Conservation (phyloP, 2,113 vertebrate genomes). For the Sakesphorus luctuosus region DNA sequence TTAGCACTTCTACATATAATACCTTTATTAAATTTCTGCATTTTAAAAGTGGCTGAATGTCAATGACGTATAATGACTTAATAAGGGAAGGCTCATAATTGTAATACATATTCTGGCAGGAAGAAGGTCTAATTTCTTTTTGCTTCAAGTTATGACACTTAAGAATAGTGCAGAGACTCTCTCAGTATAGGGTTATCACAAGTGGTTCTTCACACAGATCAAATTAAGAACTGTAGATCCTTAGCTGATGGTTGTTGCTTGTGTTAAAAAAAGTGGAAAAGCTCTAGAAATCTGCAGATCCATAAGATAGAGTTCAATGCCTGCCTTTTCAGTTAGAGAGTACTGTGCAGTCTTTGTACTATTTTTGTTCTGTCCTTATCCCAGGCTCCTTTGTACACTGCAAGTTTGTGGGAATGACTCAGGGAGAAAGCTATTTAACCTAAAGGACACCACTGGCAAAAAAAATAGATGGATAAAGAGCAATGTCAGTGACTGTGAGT, state of each 20-base stretch:
- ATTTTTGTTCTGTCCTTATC: slow-evolving; percentile 61
- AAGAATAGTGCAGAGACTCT: not conserved
- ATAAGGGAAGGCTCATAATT: not conserved
- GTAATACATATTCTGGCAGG: not conserved
- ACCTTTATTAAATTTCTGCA: not conserved
- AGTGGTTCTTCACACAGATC: not conserved
- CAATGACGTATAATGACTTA: not conserved
- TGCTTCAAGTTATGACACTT: not conserved
- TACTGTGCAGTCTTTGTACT: slow-evolving; percentile 66
- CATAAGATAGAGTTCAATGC: not conserved
- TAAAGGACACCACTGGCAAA: slow-evolving; percentile 54
- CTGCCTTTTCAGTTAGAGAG: slow-evolving; percentile 28
- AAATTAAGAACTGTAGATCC: not conserved
- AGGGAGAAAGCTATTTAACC: slow-evolving; percentile 71
- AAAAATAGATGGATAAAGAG: slow-evolving; percentile 20
- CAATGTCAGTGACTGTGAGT: not conserved
- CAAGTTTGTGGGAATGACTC: slow-evolving; percentile 71
- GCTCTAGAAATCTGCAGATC: not conserved
- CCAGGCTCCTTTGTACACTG: slow-evolving; percentile 48
- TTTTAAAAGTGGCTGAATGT: slow-evolving; percentile 3
- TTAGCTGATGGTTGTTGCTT: not conserved
- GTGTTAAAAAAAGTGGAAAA: not conserved
- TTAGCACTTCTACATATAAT: not conserved
- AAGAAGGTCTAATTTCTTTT: not conserved
- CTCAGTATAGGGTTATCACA: not conserved